Percentiles rank a stretch among this genome's conserved stretches.
phyloP scores from a whole-genome alignment of 2,113 vertebrate species.

The Tachysurus fulvidraco region DNA sequence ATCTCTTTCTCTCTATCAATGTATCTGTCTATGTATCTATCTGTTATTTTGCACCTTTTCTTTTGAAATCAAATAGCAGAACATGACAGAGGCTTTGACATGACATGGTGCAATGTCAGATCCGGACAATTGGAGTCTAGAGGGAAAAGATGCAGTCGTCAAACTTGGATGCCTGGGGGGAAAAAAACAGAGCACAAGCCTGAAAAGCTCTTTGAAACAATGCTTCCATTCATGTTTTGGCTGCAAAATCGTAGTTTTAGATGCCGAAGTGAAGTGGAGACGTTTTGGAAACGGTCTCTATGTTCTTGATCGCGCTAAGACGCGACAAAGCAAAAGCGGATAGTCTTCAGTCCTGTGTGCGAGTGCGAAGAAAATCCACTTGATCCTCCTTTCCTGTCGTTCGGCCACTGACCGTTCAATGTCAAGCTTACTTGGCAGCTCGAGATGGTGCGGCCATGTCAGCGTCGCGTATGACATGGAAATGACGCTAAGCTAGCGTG shows the following conservation, averaged over 20 bases:
- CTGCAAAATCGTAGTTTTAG: conserved; percentile 9
- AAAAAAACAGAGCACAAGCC: conserved; percentile 36
- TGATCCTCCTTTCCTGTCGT: conserved; percentile 37
- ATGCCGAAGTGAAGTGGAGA: conserved; percentile 31
- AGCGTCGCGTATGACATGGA: conserved; percentile 54
- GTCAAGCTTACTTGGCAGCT: conserved; percentile 34
- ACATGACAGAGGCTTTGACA: neutral
- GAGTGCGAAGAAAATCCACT: conserved; percentile 32
- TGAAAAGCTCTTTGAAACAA: conserved; percentile 22
- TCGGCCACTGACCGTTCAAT: conserved; percentile 32
- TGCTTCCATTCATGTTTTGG: conserved; percentile 38
- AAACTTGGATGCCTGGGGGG: conserved; percentile 1
- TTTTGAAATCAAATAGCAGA: neutral
- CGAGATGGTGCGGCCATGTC: conserved; percentile 25
- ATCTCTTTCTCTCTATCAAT: neutral
- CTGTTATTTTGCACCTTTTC: neutral
- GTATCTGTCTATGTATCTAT: neutral
- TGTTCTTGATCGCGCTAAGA: conserved; percentile 42
- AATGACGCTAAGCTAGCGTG: conserved; percentile 58
- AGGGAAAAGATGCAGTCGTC: conserved; percentile 32
- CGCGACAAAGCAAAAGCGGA: conserved; percentile 23
- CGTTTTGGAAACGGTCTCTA: conserved; percentile 32
- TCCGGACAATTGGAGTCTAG: conserved; percentile 10
- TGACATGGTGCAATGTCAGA: conserved; percentile 31
- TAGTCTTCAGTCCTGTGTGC: conserved; percentile 38